phyloP scores from a whole-genome alignment of 2,888 invertebrate species.

The Morinoia aosen region DNA sequence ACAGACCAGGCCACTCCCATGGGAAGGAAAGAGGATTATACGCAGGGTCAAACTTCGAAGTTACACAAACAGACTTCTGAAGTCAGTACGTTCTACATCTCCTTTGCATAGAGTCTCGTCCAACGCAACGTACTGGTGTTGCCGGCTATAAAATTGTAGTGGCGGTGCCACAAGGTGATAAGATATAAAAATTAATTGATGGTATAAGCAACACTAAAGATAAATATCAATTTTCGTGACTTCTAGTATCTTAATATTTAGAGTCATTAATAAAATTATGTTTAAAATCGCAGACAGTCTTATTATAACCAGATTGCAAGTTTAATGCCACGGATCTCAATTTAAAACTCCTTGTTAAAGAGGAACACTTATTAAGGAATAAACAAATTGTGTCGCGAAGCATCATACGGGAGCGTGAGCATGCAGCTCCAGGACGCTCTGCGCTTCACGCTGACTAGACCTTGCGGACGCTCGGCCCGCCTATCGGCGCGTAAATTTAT shows the following conservation, averaged over 20 bases:
- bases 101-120: too few relatives aligned
- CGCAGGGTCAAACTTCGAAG: too few relatives aligned
- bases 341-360: background rate
- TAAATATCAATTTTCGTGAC: background rate
- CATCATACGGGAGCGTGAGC: background rate
- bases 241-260: background rate
- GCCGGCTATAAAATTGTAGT: too few relatives aligned
- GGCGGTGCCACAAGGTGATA: background rate
- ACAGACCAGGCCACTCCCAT: too few relatives aligned
- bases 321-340: background rate
- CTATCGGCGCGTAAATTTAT: background rate
- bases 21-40: too few relatives aligned
- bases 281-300: background rate
- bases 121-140: too few relatives aligned
- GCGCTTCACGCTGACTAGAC: background rate
- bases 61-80: too few relatives aligned
- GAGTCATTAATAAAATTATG: background rate
- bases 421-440: background rate
- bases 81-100: too few relatives aligned
- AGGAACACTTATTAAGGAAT: background rate
- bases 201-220: background rate
- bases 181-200: background rate
- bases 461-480: background rate
- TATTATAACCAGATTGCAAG: background rate
- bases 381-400: background rate